Evolutionary conservation across 2,888 invertebrate species (phyloP).

Genomic region (Yponomeuta sedellus): DNA sequence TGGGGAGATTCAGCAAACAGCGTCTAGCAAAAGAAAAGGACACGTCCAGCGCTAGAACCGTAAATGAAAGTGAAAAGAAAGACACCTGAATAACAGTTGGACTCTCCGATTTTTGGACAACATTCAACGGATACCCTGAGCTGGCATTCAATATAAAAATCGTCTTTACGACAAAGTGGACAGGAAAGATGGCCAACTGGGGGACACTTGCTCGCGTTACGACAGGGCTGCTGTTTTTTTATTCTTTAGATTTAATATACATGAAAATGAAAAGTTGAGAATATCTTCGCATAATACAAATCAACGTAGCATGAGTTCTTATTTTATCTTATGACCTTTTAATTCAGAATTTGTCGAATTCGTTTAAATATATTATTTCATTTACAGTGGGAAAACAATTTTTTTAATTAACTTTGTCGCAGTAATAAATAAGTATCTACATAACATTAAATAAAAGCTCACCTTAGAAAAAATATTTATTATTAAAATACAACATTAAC

Average conservation of each 20-base stretch:
- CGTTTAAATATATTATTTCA: slow-evolving; percentile 65
- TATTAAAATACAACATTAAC: slow-evolving; percentile 33
- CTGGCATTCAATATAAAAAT: slow-evolving; percentile 52
- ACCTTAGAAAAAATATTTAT: slow-evolving; percentile 22
- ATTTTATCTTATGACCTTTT: slow-evolving; percentile 63
- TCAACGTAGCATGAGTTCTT: slow-evolving; percentile 52
- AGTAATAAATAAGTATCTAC: slow-evolving; percentile 4
- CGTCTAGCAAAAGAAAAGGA: slow-evolving; percentile 72
- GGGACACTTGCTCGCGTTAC: slow-evolving; percentile 49
- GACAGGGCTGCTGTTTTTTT: slow-evolving; percentile 50
- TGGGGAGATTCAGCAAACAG: slow-evolving; percentile 86
- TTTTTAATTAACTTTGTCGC: slow-evolving; percentile 22
- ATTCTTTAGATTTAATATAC: slow-evolving; percentile 37
- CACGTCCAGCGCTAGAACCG: slow-evolving; percentile 36
- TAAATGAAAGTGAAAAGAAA: slow-evolving; percentile 68
- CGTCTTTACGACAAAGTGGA: slow-evolving; percentile 54
- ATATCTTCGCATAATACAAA: slow-evolving; percentile 43
- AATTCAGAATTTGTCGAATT: slow-evolving; percentile 64
- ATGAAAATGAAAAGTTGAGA: slow-evolving; percentile 21
- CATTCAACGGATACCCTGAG: slow-evolving; percentile 69
- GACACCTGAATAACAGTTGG: slow-evolving; percentile 60
- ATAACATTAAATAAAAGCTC: slow-evolving; percentile 4
- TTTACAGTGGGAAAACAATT: slow-evolving; percentile 41
- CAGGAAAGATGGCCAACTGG: slow-evolving; percentile 59
- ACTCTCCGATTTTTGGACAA: slow-evolving; percentile 63